phyloP scores from a whole-genome alignment of 2,797 vertebrate species.

The Brachyrhaphis roseni region DNA sequence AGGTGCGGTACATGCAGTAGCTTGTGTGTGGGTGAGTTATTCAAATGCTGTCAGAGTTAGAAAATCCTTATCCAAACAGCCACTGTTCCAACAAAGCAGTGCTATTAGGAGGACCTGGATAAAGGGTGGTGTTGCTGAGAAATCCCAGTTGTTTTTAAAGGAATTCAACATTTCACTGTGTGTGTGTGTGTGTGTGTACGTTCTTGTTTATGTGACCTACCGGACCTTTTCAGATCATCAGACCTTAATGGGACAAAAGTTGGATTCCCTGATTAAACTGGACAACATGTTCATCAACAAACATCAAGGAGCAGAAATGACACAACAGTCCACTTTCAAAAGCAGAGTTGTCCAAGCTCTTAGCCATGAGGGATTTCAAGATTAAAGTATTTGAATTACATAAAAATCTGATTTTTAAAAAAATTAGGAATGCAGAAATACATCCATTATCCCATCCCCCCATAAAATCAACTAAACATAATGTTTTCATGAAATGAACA shows the following conservation, averaged over 20 bases:
- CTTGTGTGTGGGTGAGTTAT: slow-evolving; percentile 61
- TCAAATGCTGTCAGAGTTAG: slow-evolving; percentile 59
- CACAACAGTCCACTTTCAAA: not conserved
- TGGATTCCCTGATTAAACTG: not conserved
- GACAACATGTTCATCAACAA: not conserved
- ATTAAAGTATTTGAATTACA: not conserved
- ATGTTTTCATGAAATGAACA: not conserved
- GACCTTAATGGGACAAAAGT: not conserved
- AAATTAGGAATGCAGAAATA: not conserved
- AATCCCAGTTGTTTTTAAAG: slow-evolving; percentile 29
- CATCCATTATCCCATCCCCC: not conserved
- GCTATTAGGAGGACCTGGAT: slow-evolving; percentile 65
- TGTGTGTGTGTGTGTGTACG: not conserved
- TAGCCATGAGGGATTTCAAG: not conserved
- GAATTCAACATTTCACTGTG: slow-evolving; percentile 27
- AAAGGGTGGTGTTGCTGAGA: slow-evolving; percentile 54
- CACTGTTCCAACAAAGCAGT: slow-evolving; percentile 51
- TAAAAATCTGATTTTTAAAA: not conserved
- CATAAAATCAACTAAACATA: not conserved
- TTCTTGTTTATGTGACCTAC: slow-evolving; percentile 5
- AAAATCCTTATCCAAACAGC: slow-evolving; percentile 50
- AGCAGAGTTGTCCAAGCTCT: not conserved
- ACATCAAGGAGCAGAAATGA: not conserved
- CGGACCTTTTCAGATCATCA: not conserved
- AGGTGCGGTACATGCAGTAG: slow-evolving; percentile 40